Evolutionary conservation across 2,797 vertebrate species (phyloP).

Genomic region (Leptodactylus fallax): DNA sequence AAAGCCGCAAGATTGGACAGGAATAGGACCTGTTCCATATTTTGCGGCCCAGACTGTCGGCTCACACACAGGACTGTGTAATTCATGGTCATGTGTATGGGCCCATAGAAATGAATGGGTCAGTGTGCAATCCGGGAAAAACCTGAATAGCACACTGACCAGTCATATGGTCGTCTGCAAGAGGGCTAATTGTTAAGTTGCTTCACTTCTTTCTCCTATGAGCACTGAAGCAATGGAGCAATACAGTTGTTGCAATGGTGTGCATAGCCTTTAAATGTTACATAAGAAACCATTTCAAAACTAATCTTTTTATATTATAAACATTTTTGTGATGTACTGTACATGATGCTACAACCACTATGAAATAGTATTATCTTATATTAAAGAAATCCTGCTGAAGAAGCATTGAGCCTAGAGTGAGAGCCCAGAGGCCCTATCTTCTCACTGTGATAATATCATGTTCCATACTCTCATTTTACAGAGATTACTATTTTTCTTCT

Average conservation of each 20-base stretch:
- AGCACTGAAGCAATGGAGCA: not conserved
- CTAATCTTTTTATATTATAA: not conserved
- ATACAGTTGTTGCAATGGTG: not conserved
- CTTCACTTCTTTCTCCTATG: not conserved
- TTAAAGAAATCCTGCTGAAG: not conserved
- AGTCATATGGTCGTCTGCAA: no score
- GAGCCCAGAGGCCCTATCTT: not conserved
- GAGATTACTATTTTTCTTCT: not conserved
- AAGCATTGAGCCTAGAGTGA: not conserved
- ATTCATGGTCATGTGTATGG: no score
- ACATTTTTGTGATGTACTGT: not conserved
- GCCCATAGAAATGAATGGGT: no score
- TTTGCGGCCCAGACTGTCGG: no score
- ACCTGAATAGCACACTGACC: no score
- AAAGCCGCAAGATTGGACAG: no score
- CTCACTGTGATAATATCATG: not conserved
- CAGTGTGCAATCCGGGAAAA: no score
- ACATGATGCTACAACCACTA: not conserved
- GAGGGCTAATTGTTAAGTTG: no score
- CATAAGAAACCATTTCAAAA: not conserved
- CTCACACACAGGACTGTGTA: no score
- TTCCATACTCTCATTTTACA: not conserved
- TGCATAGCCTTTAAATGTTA: not conserved
- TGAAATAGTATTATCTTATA: not conserved
- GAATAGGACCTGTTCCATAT: no score